Evolutionary conservation across 2,888 invertebrate species (phyloP), one percentile per base, ranked within the genome.

Genomic region (Cylloceria caligata): DNA sequence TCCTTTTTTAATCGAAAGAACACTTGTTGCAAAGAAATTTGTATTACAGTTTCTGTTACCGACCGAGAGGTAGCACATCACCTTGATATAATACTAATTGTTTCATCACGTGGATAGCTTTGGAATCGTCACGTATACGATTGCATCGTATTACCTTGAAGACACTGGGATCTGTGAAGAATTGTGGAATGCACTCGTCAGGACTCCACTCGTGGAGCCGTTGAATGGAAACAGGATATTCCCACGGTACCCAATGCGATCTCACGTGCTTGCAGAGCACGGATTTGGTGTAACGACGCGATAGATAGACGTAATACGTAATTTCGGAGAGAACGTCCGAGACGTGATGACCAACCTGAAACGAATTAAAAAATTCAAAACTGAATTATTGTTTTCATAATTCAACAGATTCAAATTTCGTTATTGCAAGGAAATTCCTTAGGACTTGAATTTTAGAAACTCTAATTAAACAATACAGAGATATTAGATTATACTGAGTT

Each of bases 111-210:
- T n/a, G n/a, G n/a, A n/a, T n/a, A n/a, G n/a, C n/a, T n/a, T n/a
- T n/a, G n/a, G n/a, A n/a, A n/a, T n/a, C n/a, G n/a, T n/a, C n/a
- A n/a, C n/a, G n/a, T n/a, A n/a, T n/a, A n/a, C 5, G 30, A 30
- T 5, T 30, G 30, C 30, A 30, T 30, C 30, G 30, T 39, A n/a
- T 79, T 88, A 94, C 94, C 91, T 97, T 96, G 91, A 99, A 99
- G 68, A 99, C 97, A 81, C 95, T 95, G 0, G 99, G 97, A 93
- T 99, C 98, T 0, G 96, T 96, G 92, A 97, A 99, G 93, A 99
- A 99, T 93, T 99, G 99, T 0, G 99, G 99, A 91, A 99, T 98
- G 90, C 99, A 99, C 93, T 99, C 99, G 91, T 99, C 99, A 0
- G 99, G 99, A 0, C 99, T 99, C 99, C 99, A 99, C 89, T 98